Conservation (phyloP, 2,113 vertebrate species). For the Hippocampus abdominalis region DNA sequence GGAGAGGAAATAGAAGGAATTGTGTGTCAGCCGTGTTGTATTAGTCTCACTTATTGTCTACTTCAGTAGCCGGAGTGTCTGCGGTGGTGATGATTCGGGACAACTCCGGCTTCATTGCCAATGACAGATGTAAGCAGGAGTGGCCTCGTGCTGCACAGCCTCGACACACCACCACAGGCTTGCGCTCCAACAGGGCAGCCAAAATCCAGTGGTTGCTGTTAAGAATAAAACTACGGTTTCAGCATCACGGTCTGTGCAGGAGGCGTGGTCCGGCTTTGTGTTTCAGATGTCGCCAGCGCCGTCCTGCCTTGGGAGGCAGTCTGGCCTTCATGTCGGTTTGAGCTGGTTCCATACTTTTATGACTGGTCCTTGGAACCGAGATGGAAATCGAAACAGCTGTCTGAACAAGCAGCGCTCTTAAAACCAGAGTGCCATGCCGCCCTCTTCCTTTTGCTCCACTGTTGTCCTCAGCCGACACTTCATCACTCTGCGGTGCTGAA, state of each 20-base stretch:
- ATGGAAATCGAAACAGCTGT: slow-evolving; percentile 70
- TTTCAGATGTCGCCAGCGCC: slow-evolving; percentile 19
- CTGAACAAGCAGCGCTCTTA: slow-evolving; percentile 70
- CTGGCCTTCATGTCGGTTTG: slow-evolving; percentile 17
- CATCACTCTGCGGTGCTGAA: slow-evolving; percentile 61
- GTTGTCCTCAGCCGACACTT: slow-evolving; percentile 38
- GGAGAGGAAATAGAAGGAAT: slow-evolving; percentile 51
- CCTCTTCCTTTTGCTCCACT: slow-evolving; percentile 30
- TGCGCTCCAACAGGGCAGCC: slow-evolving; percentile 43
- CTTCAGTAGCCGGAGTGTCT: slow-evolving; percentile 60
- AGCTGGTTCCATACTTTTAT: slow-evolving; percentile 48
- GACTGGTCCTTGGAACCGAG: slow-evolving; percentile 55
- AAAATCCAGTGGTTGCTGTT: slow-evolving; percentile 51
- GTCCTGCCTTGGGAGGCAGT: slow-evolving; percentile 12
- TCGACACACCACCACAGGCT: slow-evolving; percentile 56
- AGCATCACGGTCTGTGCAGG: slow-evolving; percentile 27
- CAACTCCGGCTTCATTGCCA: slow-evolving; percentile 52
- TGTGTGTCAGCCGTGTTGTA: slow-evolving; percentile 46
- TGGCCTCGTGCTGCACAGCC: slow-evolving; percentile 38
- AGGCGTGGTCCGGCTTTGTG: slow-evolving; percentile 41
- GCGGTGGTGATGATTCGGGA: slow-evolving; percentile 53
- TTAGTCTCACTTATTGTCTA: slow-evolving; percentile 63
- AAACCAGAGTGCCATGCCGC: slow-evolving; percentile 40
- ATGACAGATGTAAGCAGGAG: slow-evolving; percentile 61
- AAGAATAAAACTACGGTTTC: slow-evolving; percentile 68